Evolutionary conservation across 2,113 vertebrate species (phyloP).

Genomic region (Chaetodon trifascialis): DNA sequence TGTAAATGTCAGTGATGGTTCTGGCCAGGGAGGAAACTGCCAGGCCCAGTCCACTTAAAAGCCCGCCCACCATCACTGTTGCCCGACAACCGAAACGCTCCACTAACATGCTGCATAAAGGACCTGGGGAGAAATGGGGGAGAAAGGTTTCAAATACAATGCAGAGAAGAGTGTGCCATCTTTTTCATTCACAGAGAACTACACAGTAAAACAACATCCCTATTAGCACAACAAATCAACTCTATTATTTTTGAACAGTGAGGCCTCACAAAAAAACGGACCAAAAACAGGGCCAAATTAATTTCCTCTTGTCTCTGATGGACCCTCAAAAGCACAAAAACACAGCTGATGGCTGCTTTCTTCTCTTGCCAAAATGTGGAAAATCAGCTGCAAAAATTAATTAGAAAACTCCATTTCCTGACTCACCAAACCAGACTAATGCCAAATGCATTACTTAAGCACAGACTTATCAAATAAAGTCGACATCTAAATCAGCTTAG

Average conservation of each 20-base stretch:
- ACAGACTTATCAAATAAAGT: not conserved
- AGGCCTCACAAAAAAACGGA: not conserved
- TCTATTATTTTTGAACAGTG: not conserved
- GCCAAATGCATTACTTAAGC: not conserved
- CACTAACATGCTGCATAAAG: slow-evolving; percentile 9
- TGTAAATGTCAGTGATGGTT: slow-evolving; percentile 1
- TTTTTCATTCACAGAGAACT: not conserved
- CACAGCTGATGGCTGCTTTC: not conserved
- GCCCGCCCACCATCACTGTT: slow-evolving; percentile 6
- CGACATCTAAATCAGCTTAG: slow-evolving; percentile 6
- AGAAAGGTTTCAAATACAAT: not conserved
- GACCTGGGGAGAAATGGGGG: not conserved
- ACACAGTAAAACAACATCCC: not conserved
- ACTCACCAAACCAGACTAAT: not conserved
- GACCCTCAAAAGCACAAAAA: not conserved
- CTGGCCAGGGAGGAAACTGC: not conserved
- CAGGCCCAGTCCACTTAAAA: slow-evolving; percentile 6
- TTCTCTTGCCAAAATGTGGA: not conserved
- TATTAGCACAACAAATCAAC: slow-evolving; percentile 3
- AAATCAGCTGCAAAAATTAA: not conserved
- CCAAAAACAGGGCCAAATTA: not conserved
- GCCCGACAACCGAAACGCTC: slow-evolving; percentile 6
- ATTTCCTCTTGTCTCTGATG: not conserved
- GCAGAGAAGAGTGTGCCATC: not conserved
- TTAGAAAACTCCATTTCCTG: not conserved